Evolutionary conservation across 2,888 invertebrate species (phyloP).

Genomic region (Gibbula magus): DNA sequence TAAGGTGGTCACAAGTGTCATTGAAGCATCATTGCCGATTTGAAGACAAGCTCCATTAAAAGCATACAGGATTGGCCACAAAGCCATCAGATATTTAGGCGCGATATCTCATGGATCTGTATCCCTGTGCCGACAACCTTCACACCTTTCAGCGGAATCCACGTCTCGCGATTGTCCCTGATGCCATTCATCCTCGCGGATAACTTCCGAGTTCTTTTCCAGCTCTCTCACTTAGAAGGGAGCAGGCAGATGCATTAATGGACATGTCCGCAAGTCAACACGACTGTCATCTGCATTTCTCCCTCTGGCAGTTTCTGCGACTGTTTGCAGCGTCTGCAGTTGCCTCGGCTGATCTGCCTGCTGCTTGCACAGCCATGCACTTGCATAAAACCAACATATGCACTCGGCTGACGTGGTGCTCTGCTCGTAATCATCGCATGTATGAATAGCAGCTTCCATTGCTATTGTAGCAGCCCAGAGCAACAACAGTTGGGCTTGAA

Average conservation of each 20-base stretch:
- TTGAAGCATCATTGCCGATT: constrained; percentile 26
- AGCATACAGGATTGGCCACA: constrained; percentile 22
- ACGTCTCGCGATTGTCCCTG: background rate
- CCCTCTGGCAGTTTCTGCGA: background rate
- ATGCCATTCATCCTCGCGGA: constrained; percentile 3
- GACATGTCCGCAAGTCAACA: constrained; percentile 13
- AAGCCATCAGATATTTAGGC: constrained; percentile 23
- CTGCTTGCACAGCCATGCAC: constrained; percentile 20
- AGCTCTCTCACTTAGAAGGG: constrained; percentile 9
- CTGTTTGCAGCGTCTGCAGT: constrained; percentile 6
- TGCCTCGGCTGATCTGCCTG: background rate
- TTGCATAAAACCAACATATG: constrained; percentile 23
- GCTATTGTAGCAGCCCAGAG: constrained; percentile 7
- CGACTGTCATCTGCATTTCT: background rate
- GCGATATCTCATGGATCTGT: constrained; percentile 11
- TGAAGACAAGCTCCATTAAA: constrained; percentile 26
- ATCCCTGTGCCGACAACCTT: background rate
- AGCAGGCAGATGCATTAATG: constrained; percentile 16
- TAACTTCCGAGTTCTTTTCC: constrained; percentile 21
- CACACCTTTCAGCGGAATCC: constrained; percentile 5
- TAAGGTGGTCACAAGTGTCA: constrained; percentile 24
- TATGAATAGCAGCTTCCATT: constrained; percentile 15
- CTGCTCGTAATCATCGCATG: constrained; percentile 5
- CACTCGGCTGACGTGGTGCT: constrained; percentile 2
- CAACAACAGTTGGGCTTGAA: background rate